These are phyloP conservation scores for Drosophila flavopinicola DNA, from an alignment of 2,888 invertebrate species.

Conservation along the genomic window DNA sequence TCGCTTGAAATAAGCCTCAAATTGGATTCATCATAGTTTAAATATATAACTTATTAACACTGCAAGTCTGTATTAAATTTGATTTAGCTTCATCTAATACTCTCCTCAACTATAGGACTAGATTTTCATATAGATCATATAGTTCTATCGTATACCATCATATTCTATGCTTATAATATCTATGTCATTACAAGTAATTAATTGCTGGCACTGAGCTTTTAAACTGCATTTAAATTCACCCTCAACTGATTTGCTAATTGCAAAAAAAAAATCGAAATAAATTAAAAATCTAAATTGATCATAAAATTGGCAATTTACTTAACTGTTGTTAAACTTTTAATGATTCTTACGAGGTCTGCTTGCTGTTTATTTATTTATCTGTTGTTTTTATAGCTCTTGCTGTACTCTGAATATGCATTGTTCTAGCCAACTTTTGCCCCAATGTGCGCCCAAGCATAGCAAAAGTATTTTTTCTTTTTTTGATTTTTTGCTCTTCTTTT, in stretches of 20 bases:
- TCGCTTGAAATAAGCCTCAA: constrained; percentile 11
- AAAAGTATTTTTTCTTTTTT: not conserved
- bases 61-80: too few relatives aligned
- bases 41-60: too few relatives aligned
- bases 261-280: too few relatives aligned
- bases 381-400: not conserved
- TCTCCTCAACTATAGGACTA: too few relatives aligned
- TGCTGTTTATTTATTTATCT: constrained; percentile 21
- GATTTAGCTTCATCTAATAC: too few relatives aligned
- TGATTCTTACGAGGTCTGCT: constrained; percentile 12
- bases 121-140: too few relatives aligned
- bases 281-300: not conserved
- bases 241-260: not conserved
- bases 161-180: too few relatives aligned
- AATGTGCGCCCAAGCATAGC: constrained; percentile 46
- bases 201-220: not conserved
- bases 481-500: constrained; percentile 7
- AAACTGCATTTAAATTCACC: not conserved
- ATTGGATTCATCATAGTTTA: not conserved
- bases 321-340: constrained; percentile 22
- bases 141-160: too few relatives aligned
- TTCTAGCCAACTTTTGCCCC: constrained; percentile 53
- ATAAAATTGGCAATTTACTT: constrained; percentile 27
- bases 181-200: not conserved
- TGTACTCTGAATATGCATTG: constrained; percentile 25